A percentile compares a stretch with the other conserved stretches of the same genome.
phyloP scores from a whole-genome alignment of 1,140 invertebrate species.

The Drosophila sulfurigaster region DNA sequence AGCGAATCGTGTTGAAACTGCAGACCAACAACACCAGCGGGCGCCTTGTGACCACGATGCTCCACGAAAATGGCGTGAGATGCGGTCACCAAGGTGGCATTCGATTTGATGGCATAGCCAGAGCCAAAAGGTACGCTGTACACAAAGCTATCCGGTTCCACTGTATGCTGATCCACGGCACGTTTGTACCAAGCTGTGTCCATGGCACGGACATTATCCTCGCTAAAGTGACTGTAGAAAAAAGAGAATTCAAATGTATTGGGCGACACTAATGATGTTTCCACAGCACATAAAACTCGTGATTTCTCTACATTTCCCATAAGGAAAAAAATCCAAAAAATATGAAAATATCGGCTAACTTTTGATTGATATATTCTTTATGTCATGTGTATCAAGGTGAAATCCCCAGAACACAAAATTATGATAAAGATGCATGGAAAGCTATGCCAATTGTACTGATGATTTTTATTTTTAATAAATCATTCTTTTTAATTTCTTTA shows the following conservation, averaged over 20 bases:
- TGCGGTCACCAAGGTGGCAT: slow-evolving; percentile 91
- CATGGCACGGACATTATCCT: slow-evolving; percentile 92
- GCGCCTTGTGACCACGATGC: slow-evolving; percentile 92
- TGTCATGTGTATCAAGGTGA: no score
- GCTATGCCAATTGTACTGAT: no score
- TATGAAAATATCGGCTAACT: no score
- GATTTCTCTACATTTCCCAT: no score
- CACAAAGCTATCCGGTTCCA: slow-evolving; percentile 95
- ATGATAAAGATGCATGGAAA: no score
- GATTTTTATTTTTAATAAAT: no score
- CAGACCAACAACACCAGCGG: slow-evolving; percentile 95
- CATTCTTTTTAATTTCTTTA: no score
- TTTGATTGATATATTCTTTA: no score
- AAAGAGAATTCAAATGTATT: neutral
- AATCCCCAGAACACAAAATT: no score
- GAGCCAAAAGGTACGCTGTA: slow-evolving; percentile 96
- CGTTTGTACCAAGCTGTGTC: slow-evolving; percentile 97
- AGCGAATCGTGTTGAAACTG: slow-evolving; percentile 93
- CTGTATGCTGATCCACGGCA: slow-evolving; percentile 94
- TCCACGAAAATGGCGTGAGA: slow-evolving; percentile 96
- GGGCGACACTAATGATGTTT: no score
- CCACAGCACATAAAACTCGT: no score
- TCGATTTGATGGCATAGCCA: slow-evolving; percentile 87
- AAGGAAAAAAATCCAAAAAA: no score
- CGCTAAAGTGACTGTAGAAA: slow-evolving; percentile 91